Evolutionary conservation across 1,140 invertebrate species (phyloP).

Genomic region (Patella vulgata): DNA sequence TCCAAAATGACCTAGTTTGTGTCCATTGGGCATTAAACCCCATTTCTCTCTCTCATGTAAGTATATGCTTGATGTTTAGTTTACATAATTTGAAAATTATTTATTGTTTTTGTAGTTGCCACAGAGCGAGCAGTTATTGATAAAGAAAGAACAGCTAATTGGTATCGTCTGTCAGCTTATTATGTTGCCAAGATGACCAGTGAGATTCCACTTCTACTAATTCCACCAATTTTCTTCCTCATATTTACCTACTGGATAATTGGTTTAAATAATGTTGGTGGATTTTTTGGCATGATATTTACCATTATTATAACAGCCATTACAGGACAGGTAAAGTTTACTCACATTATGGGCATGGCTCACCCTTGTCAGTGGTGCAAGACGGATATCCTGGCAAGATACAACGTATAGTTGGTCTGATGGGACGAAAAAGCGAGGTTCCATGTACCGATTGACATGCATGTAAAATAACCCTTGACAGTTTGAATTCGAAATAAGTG

Average conservation of each 20-base stretch:
- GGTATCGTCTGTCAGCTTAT: slow-evolving; percentile 86
- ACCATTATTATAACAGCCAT: slow-evolving; percentile 82
- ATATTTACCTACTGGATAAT: slow-evolving; percentile 84
- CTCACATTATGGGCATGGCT: background rate
- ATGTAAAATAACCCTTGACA: too few species aligned
- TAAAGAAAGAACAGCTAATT: slow-evolving; percentile 84
- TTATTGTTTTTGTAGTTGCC: slow-evolving; percentile 78
- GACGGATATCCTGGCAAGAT: background rate
- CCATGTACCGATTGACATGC: too few species aligned
- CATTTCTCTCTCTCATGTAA: too few species aligned
- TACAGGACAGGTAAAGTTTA: slow-evolving; percentile 75
- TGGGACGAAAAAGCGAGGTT: background rate
- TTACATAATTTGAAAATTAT: too few species aligned
- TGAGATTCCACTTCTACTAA: slow-evolving; percentile 82
- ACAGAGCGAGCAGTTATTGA: slow-evolving; percentile 84
- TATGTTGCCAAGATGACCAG: slow-evolving; percentile 89
- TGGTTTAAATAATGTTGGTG: slow-evolving; percentile 68
- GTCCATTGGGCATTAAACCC: too few species aligned
- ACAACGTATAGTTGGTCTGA: background rate
- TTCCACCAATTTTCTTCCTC: slow-evolving; percentile 73
- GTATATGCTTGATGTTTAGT: too few species aligned
- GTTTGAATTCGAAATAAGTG: too few species aligned
- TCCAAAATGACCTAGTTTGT: too few species aligned
- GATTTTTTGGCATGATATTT: slow-evolving; percentile 78
- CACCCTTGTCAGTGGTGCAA: too few species aligned